A percentile compares a stretch with the other conserved stretches of the same genome.
Evolutionary conservation across 92 coral and sea anemone genomes (phyloP).

Genomic region (Muricea muricata): DNA sequence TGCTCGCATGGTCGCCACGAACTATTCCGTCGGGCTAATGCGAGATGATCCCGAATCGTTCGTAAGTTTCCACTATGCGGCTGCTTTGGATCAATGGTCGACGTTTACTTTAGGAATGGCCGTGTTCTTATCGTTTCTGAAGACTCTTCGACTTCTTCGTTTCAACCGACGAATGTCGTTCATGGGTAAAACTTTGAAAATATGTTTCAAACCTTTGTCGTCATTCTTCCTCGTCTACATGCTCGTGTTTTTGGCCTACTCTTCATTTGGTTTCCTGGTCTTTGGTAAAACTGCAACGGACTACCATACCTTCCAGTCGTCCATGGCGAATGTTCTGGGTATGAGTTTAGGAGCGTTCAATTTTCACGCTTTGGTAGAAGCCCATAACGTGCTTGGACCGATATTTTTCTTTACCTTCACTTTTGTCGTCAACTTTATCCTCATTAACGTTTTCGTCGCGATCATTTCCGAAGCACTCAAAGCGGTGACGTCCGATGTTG

Average conservation of each 20-base stretch:
- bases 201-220: conserved; percentile 61
- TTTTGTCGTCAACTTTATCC: conserved; percentile 72
- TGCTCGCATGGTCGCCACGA: conserved; percentile 76
- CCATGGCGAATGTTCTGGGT: conserved; percentile 70
- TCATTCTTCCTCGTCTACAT: conserved; percentile 79
- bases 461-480: conserved; percentile 81
- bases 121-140: conserved; percentile 76
- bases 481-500: conserved; percentile 74
- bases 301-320: conserved; percentile 69
- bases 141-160: conserved; percentile 74
- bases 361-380: conserved; percentile 66
- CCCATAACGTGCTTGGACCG: conserved; percentile 70
- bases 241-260: conserved; percentile 75
- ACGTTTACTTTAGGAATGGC: conserved; percentile 71
- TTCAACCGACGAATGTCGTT: conserved; percentile 84
- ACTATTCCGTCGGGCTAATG: conserved; percentile 70
- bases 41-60: conserved; percentile 64
- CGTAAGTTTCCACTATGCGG: conserved; percentile 80
- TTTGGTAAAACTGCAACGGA: conserved; percentile 62
- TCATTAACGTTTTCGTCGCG: conserved; percentile 80
- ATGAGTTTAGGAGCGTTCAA: conserved; percentile 88
- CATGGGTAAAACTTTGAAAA: conserved; percentile 70
- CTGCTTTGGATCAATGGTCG: conserved; percentile 74
- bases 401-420: conserved; percentile 81
- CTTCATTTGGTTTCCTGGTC: conserved; percentile 73